Evolutionary conservation across 2,888 invertebrate species (phyloP), one percentile per base, ranked within the genome.

Genomic region (Drosophila prostipennis): DNA sequence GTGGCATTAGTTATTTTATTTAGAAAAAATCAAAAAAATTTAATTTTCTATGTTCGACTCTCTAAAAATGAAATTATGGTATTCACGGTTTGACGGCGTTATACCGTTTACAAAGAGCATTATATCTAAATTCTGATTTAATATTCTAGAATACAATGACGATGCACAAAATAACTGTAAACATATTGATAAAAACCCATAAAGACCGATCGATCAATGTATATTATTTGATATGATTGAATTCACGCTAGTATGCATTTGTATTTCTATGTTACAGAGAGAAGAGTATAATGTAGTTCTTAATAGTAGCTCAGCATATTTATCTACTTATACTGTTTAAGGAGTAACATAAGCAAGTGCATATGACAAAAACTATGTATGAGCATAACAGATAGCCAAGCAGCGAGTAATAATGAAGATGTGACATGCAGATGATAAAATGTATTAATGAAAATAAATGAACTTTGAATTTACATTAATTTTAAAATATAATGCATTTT

Each of bases 241-340:
- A 48, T 40, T 26, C 23, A 64, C 13, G 29, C 42, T 51, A 16
- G 16, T 48, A 37, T 43, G 49, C 63, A 63, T 36, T 49, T 59
- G 42, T 57, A 36, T 67, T 55, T 56, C 13, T 68, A 69, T 51
- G 57, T 68, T 69, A 69, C 51, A 39, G 26, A 58, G 51, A 40
- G 61, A 67, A 45, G 54, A 83, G 65, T 74, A 77, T 72, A 75
- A 52, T 67, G 69, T 80, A 80, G 80, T 72, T 85, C 77, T 79
- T 82, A 80, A 75, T 49, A 55, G 74, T 79, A 85, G 82, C 67
- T 69, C 85, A 81, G 61, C 71, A 81, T 84, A 80, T 81, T 76
- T 79, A 80, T 71, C 54, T 71, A 76, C 65, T 67, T 83, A 63
- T 81, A 80, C 64, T 51, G 43, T 37, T 74, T 83, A 79, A 82